Evolutionary conservation across 2,113 vertebrate species (phyloP).

Genomic region (Lichenostomus cassidix): DNA sequence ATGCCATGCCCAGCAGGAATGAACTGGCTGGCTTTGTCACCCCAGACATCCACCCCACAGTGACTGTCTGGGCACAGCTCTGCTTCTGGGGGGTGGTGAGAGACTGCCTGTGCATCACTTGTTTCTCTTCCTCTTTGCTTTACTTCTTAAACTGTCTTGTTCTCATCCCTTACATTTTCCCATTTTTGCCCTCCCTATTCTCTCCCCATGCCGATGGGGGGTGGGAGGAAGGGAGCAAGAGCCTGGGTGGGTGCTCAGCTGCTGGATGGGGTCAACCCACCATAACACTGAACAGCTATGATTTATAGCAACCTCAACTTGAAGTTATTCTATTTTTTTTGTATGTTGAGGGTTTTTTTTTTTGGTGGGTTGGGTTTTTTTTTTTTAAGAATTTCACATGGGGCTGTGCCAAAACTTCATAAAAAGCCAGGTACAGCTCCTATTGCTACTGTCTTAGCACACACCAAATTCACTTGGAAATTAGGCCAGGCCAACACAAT

Average conservation of each 20-base stretch:
- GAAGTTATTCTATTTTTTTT: neutral
- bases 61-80: neutral
- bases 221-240: neutral
- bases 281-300: fast-evolving
- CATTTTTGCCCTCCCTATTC: neutral
- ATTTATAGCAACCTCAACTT: neutral
- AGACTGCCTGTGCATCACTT: neutral
- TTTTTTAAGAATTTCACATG: neutral
- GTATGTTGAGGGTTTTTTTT: too few species aligned
- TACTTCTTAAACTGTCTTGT: neutral
- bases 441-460: neutral
- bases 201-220: fast-evolving
- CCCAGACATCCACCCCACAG: neutral
- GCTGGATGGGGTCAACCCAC: neutral
- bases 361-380: neutral
- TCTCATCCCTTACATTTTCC: fast-evolving
- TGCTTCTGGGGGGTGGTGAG: neutral
- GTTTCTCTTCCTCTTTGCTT: neutral
- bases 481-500: neutral
- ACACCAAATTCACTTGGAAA: neutral
- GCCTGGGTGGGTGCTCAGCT: neutral
- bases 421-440: neutral
- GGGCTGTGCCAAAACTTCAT: neutral
- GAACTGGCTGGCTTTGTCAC: neutral
- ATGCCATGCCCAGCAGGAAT: neutral